Percentiles rank a stretch among this genome's conserved stretches.
These are phyloP conservation scores for Xanthorhoe designata DNA, from an alignment of 2,888 invertebrate genomes.

Conservation along the genomic window DNA sequence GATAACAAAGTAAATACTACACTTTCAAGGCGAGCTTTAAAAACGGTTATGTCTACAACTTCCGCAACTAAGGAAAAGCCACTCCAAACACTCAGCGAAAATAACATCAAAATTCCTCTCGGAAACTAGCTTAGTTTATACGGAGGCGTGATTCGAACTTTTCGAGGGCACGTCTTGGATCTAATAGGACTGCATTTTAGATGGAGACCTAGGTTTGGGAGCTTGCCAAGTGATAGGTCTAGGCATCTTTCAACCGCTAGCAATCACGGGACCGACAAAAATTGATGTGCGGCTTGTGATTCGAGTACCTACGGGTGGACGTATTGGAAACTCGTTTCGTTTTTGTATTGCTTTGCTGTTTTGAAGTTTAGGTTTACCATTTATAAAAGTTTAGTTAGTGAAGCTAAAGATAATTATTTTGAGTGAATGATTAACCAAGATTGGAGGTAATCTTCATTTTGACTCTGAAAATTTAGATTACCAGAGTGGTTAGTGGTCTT, in stretches of 20 bases:
- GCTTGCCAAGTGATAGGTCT: constrained; percentile 58
- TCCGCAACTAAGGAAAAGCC: not conserved
- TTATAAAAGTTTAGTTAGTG: too few relatives aligned
- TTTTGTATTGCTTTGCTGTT: constrained; percentile 6
- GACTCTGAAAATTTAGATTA: too few relatives aligned
- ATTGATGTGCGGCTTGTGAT: constrained; percentile 39
- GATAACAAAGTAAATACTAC: not conserved
- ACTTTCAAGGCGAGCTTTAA: not conserved
- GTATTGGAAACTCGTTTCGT: constrained; percentile 15
- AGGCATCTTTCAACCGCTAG: constrained; percentile 43
- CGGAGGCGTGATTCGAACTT: constrained; percentile 53
- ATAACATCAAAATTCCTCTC: constrained; percentile 36
- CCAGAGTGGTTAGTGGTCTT: too few relatives aligned
- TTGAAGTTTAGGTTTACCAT: not conserved
- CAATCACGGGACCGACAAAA: constrained; percentile 50
- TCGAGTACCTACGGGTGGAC: constrained; percentile 21
- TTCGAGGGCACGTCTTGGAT: constrained; percentile 57
- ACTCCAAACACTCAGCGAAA: constrained; percentile 30
- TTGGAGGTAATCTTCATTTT: too few relatives aligned
- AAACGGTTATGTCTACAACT: not conserved
- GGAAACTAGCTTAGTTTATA: constrained; percentile 57
- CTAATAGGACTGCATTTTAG: constrained; percentile 74
- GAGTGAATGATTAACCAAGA: too few relatives aligned
- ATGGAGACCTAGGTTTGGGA: constrained; percentile 45
- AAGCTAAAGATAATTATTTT: too few relatives aligned